Percentiles rank a stretch among this genome's conserved stretches.
phyloP scores from a whole-genome alignment of 2,888 invertebrate species.

The Rotaria magnacalcarata region DNA sequence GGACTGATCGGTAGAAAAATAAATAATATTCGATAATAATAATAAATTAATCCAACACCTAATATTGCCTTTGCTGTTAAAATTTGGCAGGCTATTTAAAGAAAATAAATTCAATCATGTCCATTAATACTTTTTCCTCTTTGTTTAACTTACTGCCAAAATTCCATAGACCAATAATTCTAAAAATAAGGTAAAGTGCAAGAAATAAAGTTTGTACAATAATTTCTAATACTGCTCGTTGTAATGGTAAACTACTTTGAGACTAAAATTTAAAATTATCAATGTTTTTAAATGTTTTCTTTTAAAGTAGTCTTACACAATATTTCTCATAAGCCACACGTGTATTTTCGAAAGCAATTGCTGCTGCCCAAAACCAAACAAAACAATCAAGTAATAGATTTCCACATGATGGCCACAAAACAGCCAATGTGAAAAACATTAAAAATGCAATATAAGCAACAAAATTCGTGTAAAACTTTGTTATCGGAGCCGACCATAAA shows the following conservation, averaged over 20 bases:
- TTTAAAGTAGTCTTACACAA: conserved; percentile 19
- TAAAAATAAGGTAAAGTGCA: conserved; percentile 52
- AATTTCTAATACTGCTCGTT: conserved; percentile 50
- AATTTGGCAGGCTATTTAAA: conserved; percentile 46
- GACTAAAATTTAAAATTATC: conserved; percentile 15
- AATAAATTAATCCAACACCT: conserved; percentile 60
- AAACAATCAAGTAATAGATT: conserved; percentile 55
- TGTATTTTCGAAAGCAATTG: conserved; percentile 45
- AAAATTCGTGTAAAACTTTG: conserved; percentile 60
- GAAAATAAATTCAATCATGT: neutral
- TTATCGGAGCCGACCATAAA: conserved; percentile 59
- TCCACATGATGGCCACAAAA: conserved; percentile 58
- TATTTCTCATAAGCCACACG: conserved; percentile 45
- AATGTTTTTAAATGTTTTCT: neutral
- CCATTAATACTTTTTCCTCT: neutral
- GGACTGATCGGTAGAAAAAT: conserved; percentile 60
- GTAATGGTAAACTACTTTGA: conserved; percentile 50
- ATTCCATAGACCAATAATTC: conserved; percentile 47
- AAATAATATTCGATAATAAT: conserved; percentile 61
- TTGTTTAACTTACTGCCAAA: neutral
- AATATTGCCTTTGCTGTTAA: conserved; percentile 53
- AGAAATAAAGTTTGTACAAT: conserved; percentile 51
- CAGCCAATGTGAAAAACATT: conserved; percentile 40
- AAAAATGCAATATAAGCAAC: conserved; percentile 45
- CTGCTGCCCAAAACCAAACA: conserved; percentile 49